phyloP scores from a whole-genome alignment of 2,888 invertebrate genomes.

The Lithosia quadra region DNA sequence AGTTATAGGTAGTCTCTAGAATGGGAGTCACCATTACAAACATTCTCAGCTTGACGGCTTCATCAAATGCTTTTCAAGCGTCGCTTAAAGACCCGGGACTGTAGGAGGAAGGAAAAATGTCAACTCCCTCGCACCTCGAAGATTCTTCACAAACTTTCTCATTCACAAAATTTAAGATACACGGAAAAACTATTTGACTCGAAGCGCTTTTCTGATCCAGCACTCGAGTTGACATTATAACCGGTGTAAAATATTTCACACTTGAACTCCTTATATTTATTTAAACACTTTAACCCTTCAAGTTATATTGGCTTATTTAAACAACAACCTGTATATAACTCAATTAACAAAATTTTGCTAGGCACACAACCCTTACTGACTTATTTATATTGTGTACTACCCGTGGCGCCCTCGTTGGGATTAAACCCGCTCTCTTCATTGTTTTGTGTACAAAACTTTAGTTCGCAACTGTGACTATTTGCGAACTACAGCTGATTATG shows the following conservation, averaged over 20 bases:
- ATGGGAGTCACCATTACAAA: no score
- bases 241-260: neutral
- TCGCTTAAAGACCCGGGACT: no score
- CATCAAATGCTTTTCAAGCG: no score
- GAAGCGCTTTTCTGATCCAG: neutral
- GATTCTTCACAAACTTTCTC: no score
- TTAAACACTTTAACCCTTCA: conserved; percentile 1
- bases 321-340: neutral
- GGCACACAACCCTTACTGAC: conserved; percentile 7
- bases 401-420: conserved; percentile 9
- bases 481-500: conserved; percentile 22
- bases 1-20: no score
- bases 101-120: no score
- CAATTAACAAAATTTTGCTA: conserved; percentile 16
- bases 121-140: no score
- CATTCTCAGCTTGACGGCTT: no score
- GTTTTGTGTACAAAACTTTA: conserved; percentile 24
- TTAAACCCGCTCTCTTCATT: conserved; percentile 15
- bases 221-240: conserved; percentile 1
- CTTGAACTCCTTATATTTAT: neutral
- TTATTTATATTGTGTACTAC: conserved; percentile 16
- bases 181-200: neutral
- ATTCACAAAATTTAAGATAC: no score
- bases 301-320: neutral
- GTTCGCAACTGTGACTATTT: conserved; percentile 20